These are phyloP conservation scores for Jordanella pulchra DNA, from an alignment of 2,797 vertebrate genomes.

Conservation along the genomic window DNA sequence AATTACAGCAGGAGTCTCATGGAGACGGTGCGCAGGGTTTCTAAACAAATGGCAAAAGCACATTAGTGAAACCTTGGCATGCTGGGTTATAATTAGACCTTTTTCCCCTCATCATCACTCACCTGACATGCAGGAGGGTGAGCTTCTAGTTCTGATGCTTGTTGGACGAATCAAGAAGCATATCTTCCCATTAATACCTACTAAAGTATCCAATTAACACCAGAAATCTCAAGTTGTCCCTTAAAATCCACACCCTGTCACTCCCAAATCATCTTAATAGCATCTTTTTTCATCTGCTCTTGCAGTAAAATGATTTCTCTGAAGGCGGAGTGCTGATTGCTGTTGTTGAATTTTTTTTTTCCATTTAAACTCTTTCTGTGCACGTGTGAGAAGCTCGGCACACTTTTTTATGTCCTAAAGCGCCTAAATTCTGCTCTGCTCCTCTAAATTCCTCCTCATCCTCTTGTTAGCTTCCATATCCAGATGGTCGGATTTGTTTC, in stretches of 20 bases:
- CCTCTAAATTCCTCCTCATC: conserved; percentile 64
- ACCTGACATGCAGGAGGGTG: conserved; percentile 31
- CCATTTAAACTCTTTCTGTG: conserved; percentile 18
- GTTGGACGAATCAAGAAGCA: conserved; percentile 23
- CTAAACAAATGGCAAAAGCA: conserved; percentile 8
- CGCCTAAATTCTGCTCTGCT: conserved; percentile 40
- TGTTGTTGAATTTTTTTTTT: conserved; percentile 13
- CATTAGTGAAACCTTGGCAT: conserved; percentile 37
- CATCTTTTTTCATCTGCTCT: conserved; percentile 27
- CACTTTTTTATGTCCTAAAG: conserved; percentile 43
- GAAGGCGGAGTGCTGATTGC: conserved; percentile 19
- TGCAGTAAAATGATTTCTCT: conserved; percentile 27
- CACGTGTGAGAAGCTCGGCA: conserved; percentile 9
- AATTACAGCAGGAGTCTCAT: conserved; percentile 18
- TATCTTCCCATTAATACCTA: conserved; percentile 20
- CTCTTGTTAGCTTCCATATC: conserved; percentile 47
- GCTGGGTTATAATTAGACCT: conserved; percentile 52
- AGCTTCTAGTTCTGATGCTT: conserved; percentile 18
- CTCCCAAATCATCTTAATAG: conserved; percentile 41
- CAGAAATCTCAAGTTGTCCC: conserved; percentile 33
- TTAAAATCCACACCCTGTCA: conserved; percentile 15
- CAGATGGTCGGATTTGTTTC: conserved; percentile 49
- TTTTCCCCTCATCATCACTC: conserved; percentile 48
- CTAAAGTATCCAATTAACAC: conserved; percentile 31
- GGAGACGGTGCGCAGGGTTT: conserved; percentile 10